Percentiles rank a stretch among this genome's conserved stretches.
Conservation (phyloP, 2,888 invertebrate species). For the Tenthredo notha region DNA sequence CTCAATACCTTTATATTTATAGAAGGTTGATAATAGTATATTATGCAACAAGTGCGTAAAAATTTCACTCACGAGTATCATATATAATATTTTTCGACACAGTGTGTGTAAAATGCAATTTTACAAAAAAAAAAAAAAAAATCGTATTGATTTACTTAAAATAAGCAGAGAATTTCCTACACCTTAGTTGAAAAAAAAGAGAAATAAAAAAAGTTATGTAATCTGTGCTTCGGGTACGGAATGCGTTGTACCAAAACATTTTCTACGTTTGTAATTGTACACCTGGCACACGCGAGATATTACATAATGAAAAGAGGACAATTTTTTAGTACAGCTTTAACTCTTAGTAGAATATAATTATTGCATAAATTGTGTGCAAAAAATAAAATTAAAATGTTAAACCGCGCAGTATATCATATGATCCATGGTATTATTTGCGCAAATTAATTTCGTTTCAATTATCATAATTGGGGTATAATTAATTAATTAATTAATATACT, state of each 20-base stretch:
- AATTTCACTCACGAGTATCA: too few relatives aligned
- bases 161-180: too few relatives aligned
- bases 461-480: not conserved
- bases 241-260: constrained; percentile 2
- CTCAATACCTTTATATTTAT: too few relatives aligned
- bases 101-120: too few relatives aligned
- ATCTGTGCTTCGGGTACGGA: not conserved
- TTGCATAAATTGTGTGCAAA: not conserved
- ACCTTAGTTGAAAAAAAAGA: too few relatives aligned
- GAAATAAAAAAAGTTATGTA: not conserved
- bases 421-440: not conserved
- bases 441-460: not conserved
- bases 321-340: not conserved
- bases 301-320: constrained; percentile 14
- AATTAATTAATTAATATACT: not conserved
- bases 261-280: constrained; percentile 7
- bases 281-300: constrained; percentile 10
- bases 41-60: too few relatives aligned
- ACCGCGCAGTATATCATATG: not conserved
- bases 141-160: too few relatives aligned
- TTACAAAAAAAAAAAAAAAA: too few relatives aligned
- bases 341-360: not conserved
- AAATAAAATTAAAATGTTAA: not conserved
- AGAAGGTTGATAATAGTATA: too few relatives aligned
- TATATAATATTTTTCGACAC: too few relatives aligned